phyloP scores from a whole-genome alignment of 2,113 vertebrate genomes.

The Riparia riparia region DNA sequence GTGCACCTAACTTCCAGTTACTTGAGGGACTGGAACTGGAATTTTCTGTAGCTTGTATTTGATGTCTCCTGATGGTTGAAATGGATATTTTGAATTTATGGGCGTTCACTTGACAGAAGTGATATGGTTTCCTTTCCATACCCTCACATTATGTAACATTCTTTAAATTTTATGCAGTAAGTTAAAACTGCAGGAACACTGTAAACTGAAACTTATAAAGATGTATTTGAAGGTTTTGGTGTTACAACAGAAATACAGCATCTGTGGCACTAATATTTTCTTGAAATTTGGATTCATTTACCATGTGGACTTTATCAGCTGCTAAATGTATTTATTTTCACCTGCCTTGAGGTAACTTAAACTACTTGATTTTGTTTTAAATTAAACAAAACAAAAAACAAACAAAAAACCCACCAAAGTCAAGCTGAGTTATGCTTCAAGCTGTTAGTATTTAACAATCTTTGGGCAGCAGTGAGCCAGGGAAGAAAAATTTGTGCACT shows the following conservation, averaged over 20 bases:
- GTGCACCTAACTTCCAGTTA: background rate
- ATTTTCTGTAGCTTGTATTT: background rate
- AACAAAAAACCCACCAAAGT: too few relatives aligned
- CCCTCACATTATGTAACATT: background rate
- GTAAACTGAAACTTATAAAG: background rate
- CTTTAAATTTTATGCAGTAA: background rate
- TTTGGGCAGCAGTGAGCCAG: background rate
- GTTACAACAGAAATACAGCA: background rate
- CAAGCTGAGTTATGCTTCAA: background rate
- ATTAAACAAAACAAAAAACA: background rate
- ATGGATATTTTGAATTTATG: background rate
- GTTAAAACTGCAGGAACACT: background rate
- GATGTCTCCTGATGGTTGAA: background rate
- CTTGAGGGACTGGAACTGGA: background rate
- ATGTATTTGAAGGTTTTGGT: background rate
- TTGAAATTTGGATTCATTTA: background rate
- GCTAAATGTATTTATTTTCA: constrained; percentile 6
- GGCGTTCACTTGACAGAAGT: background rate
- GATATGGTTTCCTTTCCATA: background rate
- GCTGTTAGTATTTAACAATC: background rate
- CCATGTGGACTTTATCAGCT: background rate
- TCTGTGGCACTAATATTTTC: background rate
- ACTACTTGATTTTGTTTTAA: background rate
- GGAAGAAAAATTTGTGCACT: fast-evolving
- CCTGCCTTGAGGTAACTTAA: background rate